phyloP scores from a whole-genome alignment of 2,888 invertebrate genomes.

The Labia minor region DNA sequence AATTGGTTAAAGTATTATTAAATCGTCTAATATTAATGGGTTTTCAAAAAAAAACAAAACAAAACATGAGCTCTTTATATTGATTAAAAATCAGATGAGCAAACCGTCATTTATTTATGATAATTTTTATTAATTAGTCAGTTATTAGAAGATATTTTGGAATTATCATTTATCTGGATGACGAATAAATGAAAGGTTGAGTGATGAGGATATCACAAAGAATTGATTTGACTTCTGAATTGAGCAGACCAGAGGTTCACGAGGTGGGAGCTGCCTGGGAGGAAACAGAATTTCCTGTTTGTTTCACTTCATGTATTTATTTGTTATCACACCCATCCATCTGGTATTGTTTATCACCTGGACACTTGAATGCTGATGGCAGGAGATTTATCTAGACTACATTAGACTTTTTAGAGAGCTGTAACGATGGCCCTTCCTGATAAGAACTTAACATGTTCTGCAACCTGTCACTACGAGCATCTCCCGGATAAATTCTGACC shows the following conservation, averaged over 20 bases:
- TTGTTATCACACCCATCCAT: slow-evolving; percentile 8
- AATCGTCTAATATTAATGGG: too few species aligned
- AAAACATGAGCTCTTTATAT: too few species aligned
- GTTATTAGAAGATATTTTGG: too few species aligned
- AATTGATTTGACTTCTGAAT: not conserved
- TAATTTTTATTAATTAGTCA: too few species aligned
- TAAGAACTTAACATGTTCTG: not conserved
- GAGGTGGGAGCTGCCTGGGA: not conserved
- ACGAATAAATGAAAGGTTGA: not conserved
- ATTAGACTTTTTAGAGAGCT: not conserved
- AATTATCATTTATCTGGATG: too few species aligned
- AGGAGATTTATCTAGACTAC: slow-evolving; percentile 15
- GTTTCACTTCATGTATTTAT: slow-evolving; percentile 14
- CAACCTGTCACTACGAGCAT: not conserved
- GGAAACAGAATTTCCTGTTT: slow-evolving; percentile 4
- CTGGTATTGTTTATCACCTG: slow-evolving; percentile 15
- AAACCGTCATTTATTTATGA: too few species aligned
- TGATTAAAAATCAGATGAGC: too few species aligned
- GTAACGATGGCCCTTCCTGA: slow-evolving; percentile 6
- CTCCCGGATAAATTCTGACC: not conserved
- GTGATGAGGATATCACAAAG: not conserved
- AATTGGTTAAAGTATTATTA: too few species aligned
- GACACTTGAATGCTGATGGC: slow-evolving; percentile 16
- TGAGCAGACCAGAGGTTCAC: not conserved
- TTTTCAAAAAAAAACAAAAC: too few species aligned